These are phyloP conservation scores for Pseudolaguvia tuberculata DNA, from an alignment of 2,113 vertebrate species.

Conservation along the genomic window DNA sequence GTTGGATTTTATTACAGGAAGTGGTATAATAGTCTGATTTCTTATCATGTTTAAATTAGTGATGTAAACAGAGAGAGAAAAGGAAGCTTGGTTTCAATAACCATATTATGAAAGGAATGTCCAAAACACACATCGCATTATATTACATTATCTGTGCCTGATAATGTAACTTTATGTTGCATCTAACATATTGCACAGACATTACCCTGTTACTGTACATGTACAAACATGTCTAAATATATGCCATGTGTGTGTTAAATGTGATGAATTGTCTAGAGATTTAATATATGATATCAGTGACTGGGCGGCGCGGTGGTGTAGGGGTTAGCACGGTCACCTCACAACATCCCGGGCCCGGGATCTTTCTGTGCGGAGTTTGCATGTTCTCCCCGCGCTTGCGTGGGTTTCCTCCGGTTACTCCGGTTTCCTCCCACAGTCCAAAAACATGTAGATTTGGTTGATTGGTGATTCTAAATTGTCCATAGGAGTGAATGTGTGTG, in stretches of 20 bases:
- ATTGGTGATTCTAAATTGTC: too few relatives aligned
- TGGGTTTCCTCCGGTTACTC: too few relatives aligned
- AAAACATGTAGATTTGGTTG: too few relatives aligned
- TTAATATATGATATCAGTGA: neutral
- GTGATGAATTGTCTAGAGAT: neutral
- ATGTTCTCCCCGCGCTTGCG: too few relatives aligned
- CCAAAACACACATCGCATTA: too few relatives aligned
- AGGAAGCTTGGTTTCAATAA: neutral
- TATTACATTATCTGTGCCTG: neutral
- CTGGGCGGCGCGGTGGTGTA: too few relatives aligned
- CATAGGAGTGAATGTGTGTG: too few relatives aligned
- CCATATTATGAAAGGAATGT: neutral
- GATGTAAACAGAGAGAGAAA: neutral
- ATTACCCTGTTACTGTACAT: neutral
- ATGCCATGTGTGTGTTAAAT: neutral
- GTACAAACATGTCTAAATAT: neutral
- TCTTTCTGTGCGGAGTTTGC: too few relatives aligned
- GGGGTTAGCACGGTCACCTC: too few relatives aligned
- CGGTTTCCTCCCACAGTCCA: too few relatives aligned
- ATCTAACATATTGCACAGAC: neutral
- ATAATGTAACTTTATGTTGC: neutral
- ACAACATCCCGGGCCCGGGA: too few relatives aligned
- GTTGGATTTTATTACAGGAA: neutral
- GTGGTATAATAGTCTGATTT: neutral
- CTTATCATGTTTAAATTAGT: neutral